Evolutionary conservation across 2,888 invertebrate species (phyloP), one percentile per base, ranked within the genome.

Genomic region (Deilephila elpenor): DNA sequence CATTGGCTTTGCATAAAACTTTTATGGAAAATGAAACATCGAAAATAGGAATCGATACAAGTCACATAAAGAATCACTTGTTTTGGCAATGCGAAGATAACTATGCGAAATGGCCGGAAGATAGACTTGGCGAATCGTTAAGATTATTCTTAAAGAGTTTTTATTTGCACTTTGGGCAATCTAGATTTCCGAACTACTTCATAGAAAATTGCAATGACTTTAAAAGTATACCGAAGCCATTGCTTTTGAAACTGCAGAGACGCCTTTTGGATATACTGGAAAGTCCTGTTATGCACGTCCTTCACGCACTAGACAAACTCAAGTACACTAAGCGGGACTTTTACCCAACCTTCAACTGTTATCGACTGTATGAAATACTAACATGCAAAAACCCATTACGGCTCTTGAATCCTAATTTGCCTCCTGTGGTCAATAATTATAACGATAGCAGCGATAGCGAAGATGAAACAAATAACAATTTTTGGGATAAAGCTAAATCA

Each of bases 41-140:
- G 4, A 95, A 96, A 82, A 93, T 96, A 71, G 96, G 97, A 6
- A 91, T 98, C 32, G 95, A 96, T 20, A 94, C 96, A 0, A 96
- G 96, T 75, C 98, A 98, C 82, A 95, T 98, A 56, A 95, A 97
- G 73, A 96, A 96, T 77, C 96, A 97, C 82, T 88, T 98, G 51
- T 97, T 97, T 86, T 97, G 97, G 97, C 96, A 97, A 89, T 96
- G 97, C 80, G 97, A 98, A 89, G 95, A 96, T 75, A 96, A 96
- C 80, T 96, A 95, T 79, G 95, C 95, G 0, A 96, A 95, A 75
- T 98, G 97, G 97, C 96, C 96, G 0, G 97, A 97, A 84, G 96
- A 97, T 84, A 95, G 96, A 71, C 91, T 97, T 2, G 98, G 98
- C 3, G 96, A 96, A 83, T 96, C 96, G 34, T 84, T 98, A 19